Conservation (phyloP, 2,113 vertebrate species). For the Channa maculata region DNA sequence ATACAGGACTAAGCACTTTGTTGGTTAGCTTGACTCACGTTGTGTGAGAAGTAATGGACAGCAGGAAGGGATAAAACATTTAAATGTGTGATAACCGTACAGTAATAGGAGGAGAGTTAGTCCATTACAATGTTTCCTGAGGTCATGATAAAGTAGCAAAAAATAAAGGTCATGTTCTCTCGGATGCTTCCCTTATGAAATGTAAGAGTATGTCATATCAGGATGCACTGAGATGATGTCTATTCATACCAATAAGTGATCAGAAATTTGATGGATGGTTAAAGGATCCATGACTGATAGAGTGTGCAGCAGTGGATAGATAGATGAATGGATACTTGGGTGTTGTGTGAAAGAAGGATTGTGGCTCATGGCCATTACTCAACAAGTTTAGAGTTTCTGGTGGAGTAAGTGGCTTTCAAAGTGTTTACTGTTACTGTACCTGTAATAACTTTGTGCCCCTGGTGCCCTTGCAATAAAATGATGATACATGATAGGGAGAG, state of each 20-base stretch:
- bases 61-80: conserved; percentile 78
- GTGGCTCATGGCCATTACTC: conserved; percentile 54
- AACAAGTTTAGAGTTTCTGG: conserved; percentile 57
- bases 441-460: conserved; percentile 65
- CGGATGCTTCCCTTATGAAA: not conserved
- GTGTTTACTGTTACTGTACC: conserved; percentile 50
- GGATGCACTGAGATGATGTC: not conserved
- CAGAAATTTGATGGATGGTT: conserved; percentile 46
- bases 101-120: conserved; percentile 16
- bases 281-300: conserved; percentile 28
- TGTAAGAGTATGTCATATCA: not conserved
- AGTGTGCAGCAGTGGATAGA: conserved; percentile 23
- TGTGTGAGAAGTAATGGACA: conserved; percentile 71
- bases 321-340: conserved; percentile 49
- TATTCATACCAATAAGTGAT: not conserved
- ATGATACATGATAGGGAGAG: conserved; percentile 66
- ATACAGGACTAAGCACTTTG: conserved; percentile 83
- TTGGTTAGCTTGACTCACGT: conserved; percentile 35
- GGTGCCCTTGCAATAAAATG: conserved; percentile 73
- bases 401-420: conserved; percentile 61
- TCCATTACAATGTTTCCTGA: conserved; percentile 16
- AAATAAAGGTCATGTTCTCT: conserved; percentile 18
- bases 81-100: conserved; percentile 59
- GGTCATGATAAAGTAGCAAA: conserved; percentile 17
- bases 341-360: conserved; percentile 58